These are phyloP conservation scores for Protobothrops flavoviridis DNA, from an alignment of 2,113 vertebrate genomes.

Conservation along the genomic window DNA sequence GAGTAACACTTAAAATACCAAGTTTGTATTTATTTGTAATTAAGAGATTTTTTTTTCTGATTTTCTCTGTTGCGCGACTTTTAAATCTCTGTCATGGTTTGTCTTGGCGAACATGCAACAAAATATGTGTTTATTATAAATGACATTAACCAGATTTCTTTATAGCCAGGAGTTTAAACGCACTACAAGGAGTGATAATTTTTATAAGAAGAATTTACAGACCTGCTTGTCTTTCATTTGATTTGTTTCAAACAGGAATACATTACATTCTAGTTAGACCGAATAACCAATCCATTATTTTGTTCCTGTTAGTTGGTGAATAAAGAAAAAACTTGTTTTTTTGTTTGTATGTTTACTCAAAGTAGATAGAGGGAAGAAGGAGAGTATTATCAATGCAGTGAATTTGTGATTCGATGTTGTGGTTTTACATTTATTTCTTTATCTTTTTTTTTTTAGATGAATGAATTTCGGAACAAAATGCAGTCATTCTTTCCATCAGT, in stretches of 20 bases:
- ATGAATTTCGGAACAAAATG: slow-evolving; percentile 88
- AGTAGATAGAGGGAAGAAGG: background rate
- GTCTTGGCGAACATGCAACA: background rate
- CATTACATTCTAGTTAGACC: background rate
- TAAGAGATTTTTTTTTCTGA: background rate
- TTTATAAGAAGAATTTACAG: background rate
- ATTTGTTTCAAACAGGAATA: background rate
- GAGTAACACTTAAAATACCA: background rate
- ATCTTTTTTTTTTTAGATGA: slow-evolving; percentile 72
- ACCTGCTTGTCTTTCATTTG: background rate
- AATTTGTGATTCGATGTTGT: slow-evolving; percentile 24
- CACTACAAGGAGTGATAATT: background rate
- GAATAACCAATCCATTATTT: background rate
- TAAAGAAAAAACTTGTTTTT: background rate
- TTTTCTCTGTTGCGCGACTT: background rate
- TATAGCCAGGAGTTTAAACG: background rate
- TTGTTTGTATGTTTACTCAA: background rate
- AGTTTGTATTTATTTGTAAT: background rate
- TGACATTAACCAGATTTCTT: background rate
- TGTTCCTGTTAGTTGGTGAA: background rate
- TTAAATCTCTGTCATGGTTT: background rate
- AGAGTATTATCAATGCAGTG: background rate
- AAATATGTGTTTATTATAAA: background rate
- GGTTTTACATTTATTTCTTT: slow-evolving; percentile 31
- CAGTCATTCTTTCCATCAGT: slow-evolving; percentile 84